A percentile compares a stretch with the other conserved stretches of the same genome.
Conservation (phyloP, 2,797 vertebrate genomes). For the Coendou prehensilis region DNA sequence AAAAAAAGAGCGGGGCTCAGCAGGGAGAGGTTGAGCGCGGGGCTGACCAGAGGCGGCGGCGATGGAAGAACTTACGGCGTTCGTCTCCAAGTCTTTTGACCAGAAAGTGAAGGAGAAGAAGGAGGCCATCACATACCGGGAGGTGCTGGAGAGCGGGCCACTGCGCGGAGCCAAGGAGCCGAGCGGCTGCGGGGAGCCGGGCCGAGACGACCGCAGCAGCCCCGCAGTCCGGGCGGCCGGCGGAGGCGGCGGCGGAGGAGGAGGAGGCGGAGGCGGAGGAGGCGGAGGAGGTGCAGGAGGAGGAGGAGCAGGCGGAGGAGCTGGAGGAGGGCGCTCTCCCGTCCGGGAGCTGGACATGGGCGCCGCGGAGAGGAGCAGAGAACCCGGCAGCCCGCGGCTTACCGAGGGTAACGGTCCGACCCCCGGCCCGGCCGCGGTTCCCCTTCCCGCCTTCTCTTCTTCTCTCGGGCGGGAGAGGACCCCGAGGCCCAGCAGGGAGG, state of each 20-base stretch:
- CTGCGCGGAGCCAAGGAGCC: conserved; percentile 92
- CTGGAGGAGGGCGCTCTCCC: conserved; percentile 93
- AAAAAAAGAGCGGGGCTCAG: conserved; percentile 84
- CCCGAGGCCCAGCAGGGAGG: conserved; percentile 42
- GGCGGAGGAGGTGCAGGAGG: conserved; percentile 84
- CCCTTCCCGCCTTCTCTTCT: conserved; percentile 63
- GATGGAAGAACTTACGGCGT: conserved; percentile 99
- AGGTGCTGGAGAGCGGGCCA: conserved; percentile 97
- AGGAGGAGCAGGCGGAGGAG: conserved; percentile 83
- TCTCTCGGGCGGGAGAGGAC: conserved; percentile 55
- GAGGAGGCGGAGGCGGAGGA: conserved; percentile 82
- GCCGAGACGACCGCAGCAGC: conserved; percentile 92
- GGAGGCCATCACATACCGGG: conserved; percentile 98
- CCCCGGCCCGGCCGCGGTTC: conserved; percentile 41
- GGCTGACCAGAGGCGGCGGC: conserved; percentile 86
- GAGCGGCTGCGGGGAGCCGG: conserved; percentile 91
- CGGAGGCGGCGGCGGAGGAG: conserved; percentile 87
- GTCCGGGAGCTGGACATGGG: conserved; percentile 95
- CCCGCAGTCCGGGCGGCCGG: conserved; percentile 89
- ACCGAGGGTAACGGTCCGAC: conserved; percentile 93
- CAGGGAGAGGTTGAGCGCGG: conserved; percentile 75
- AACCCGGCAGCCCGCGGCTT: conserved; percentile 96
- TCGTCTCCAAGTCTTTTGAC: conserved; percentile 99
- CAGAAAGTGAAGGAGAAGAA: conserved; percentile 99
- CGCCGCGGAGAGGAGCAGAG: conserved; percentile 94